phyloP scores from a whole-genome alignment of 2,888 invertebrate genomes.

The Nephrocerus scutellatus region DNA sequence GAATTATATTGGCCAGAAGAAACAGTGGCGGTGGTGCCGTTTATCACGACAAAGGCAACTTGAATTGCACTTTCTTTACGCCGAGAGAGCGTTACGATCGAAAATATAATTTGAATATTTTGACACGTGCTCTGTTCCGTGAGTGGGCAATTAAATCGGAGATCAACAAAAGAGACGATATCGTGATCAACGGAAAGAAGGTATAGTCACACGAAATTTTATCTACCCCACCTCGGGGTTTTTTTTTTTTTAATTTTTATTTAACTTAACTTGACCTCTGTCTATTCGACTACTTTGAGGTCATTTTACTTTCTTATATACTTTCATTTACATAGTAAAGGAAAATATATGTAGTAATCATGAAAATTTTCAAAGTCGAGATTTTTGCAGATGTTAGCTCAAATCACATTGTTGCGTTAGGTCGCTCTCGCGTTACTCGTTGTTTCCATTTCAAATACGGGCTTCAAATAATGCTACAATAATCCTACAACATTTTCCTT shows the following conservation, averaged over 20 bases:
- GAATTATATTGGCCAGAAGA: conserved; percentile 74
- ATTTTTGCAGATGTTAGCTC: too few relatives aligned
- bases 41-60: conserved; percentile 90
- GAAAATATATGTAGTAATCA: too few relatives aligned
- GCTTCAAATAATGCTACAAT: too few relatives aligned
- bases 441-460: too few relatives aligned
- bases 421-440: too few relatives aligned
- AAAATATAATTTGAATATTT: conserved; percentile 77
- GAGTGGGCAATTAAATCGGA: conserved; percentile 72
- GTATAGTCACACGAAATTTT: too few relatives aligned
- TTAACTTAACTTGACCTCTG: not conserved
- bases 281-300: too few relatives aligned
- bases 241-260: not conserved
- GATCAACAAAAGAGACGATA: conserved; percentile 79
- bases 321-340: too few relatives aligned
- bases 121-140: conserved; percentile 73
- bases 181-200: conserved; percentile 66
- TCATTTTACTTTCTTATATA: too few relatives aligned
- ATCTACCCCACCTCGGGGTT: not conserved
- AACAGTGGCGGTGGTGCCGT: conserved; percentile 96
- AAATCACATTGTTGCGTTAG: too few relatives aligned
- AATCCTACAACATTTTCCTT: too few relatives aligned
- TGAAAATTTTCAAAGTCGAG: too few relatives aligned
- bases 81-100: conserved; percentile 76
- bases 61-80: conserved; percentile 89